phyloP scores from a whole-genome alignment of 2,797 vertebrate genomes.

The Champsocephalus esox region DNA sequence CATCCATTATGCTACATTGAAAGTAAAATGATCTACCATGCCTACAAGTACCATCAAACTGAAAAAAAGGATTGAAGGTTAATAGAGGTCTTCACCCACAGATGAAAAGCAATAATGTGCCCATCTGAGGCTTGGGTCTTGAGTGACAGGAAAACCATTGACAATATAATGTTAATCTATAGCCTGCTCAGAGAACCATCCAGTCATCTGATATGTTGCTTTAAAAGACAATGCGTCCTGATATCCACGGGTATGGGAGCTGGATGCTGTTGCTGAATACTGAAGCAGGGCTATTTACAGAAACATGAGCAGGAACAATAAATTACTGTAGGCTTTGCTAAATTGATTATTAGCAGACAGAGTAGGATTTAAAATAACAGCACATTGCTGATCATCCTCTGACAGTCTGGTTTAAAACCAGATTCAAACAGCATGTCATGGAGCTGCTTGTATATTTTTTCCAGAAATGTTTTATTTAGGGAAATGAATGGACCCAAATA shows the following conservation, averaged over 20 bases:
- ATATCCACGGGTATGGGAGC: slow-evolving; percentile 7
- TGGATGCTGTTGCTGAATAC: slow-evolving; percentile 15
- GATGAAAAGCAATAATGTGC: slow-evolving; percentile 46
- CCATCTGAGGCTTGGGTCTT: slow-evolving; percentile 36
- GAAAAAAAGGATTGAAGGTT: slow-evolving; percentile 45
- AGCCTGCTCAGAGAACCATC: slow-evolving; percentile 40
- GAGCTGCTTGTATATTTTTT: slow-evolving; percentile 13
- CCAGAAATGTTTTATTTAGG: neutral
- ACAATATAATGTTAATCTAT: slow-evolving; percentile 19
- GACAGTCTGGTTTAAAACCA: slow-evolving; percentile 17
- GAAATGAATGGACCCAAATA: slow-evolving; percentile 13
- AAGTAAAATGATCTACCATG: slow-evolving; percentile 53
- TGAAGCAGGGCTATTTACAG: slow-evolving; percentile 38
- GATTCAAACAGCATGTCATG: slow-evolving; percentile 37
- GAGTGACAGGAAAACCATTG: slow-evolving; percentile 27
- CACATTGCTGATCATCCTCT: slow-evolving; percentile 15
- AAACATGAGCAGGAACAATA: slow-evolving; percentile 13
- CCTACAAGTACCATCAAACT: slow-evolving; percentile 45
- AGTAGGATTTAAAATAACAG: slow-evolving; percentile 11
- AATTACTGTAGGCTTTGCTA: slow-evolving; percentile 22
- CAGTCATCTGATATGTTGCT: slow-evolving; percentile 24
- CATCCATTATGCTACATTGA: slow-evolving; percentile 36
- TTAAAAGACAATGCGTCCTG: slow-evolving; percentile 22
- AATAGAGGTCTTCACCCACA: slow-evolving; percentile 68
- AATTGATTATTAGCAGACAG: slow-evolving; percentile 36